These are phyloP conservation scores for Heterochromis multidens DNA, from an alignment of 2,113 vertebrate genomes.

Conservation along the genomic window DNA sequence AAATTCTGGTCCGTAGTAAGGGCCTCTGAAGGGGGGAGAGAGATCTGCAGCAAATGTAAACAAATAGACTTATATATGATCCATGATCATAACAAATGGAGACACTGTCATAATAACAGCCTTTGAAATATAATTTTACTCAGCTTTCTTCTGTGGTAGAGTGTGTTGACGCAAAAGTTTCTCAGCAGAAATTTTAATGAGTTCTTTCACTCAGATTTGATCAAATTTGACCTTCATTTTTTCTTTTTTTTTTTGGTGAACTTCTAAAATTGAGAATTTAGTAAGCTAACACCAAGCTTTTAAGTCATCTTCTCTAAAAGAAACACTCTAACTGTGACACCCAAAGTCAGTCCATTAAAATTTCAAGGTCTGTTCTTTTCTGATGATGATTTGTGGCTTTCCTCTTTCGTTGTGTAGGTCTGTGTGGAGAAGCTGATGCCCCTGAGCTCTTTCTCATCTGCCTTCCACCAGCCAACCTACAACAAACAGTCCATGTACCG, in stretches of 20 bases:
- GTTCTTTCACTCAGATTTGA: neutral
- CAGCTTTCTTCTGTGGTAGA: neutral
- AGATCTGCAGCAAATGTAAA: neutral
- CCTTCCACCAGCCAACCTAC: slow-evolving; percentile 97
- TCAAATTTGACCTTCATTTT: neutral
- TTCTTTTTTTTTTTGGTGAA: neutral
- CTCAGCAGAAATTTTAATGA: neutral
- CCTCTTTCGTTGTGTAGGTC: slow-evolving; percentile 73
- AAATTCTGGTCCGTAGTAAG: neutral
- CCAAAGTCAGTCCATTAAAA: neutral
- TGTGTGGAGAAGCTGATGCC: slow-evolving; percentile 95
- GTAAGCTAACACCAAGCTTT: neutral
- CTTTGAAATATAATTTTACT: neutral
- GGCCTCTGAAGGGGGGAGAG: neutral
- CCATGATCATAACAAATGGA: neutral
- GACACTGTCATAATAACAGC: neutral
- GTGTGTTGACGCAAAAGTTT: neutral
- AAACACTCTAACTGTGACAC: neutral
- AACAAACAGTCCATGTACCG: slow-evolving; percentile 98
- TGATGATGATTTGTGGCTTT: neutral
- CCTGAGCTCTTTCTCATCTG: slow-evolving; percentile 87
- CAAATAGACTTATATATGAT: neutral
- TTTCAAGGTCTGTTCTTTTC: neutral
- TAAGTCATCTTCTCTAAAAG: neutral
- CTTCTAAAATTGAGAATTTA: neutral